A percentile compares a stretch with the other conserved stretches of the same genome.
These are phyloP conservation scores for Anomalospiza imberbis DNA, from an alignment of 2,797 vertebrate species.

Conservation along the genomic window DNA sequence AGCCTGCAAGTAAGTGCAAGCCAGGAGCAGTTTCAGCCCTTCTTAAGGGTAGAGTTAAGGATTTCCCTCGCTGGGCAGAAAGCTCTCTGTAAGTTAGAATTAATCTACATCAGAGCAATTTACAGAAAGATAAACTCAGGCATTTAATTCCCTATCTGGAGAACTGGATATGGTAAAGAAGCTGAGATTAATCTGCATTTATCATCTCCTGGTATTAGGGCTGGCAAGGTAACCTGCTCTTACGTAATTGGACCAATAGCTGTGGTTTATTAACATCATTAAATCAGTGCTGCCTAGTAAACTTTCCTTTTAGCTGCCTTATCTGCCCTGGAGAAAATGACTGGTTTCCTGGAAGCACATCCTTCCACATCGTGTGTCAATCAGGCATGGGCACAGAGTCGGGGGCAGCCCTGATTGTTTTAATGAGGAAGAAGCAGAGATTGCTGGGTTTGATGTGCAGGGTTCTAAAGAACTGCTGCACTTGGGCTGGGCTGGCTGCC, in stretches of 20 bases:
- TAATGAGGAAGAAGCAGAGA: neutral
- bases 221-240: slow-evolving; percentile 1
- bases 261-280: slow-evolving; percentile 39
- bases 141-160: slow-evolving; percentile 6
- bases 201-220: neutral
- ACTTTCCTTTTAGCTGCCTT: neutral
- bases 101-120: neutral
- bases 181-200: slow-evolving; percentile 17
- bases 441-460: neutral
- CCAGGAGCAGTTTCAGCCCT: neutral
- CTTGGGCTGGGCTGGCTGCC: neutral
- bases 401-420: neutral
- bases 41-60: neutral
- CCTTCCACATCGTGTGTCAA: neutral
- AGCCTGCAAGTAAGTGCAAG: neutral
- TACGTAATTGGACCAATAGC: slow-evolving; percentile 40
- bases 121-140: neutral
- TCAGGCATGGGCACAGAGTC: neutral
- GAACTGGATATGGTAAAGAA: neutral
- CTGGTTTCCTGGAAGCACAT: neutral
- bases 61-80: neutral
- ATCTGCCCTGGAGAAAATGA: neutral
- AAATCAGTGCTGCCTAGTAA: slow-evolving; percentile 29
- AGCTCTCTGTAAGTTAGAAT: neutral
- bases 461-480: neutral